A percentile compares a stretch with the other conserved stretches of the same genome.
These are phyloP conservation scores for Neoitamus cyanurus DNA, from an alignment of 2,888 invertebrate genomes.

Conservation along the genomic window DNA sequence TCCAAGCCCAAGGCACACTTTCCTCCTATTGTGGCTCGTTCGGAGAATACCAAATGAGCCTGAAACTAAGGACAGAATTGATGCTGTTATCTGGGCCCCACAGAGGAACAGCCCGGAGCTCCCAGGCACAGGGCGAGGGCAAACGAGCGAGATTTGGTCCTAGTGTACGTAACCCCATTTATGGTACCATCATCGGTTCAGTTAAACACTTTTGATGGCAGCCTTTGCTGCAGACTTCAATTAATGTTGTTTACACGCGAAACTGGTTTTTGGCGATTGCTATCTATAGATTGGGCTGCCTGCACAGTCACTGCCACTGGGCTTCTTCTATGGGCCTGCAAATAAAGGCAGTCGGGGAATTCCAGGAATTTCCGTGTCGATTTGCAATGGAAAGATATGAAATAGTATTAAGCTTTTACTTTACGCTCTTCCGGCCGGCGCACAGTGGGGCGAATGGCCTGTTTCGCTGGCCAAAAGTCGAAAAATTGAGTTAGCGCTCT, in stretches of 20 bases:
- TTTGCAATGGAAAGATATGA: neutral
- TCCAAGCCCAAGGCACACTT: slow-evolving; percentile 7
- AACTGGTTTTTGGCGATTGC: slow-evolving; percentile 18
- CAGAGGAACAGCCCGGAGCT: neutral
- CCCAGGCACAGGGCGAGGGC: neutral
- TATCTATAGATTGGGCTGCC: neutral
- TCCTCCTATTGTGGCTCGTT: slow-evolving; percentile 26
- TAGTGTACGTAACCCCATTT: slow-evolving; percentile 10
- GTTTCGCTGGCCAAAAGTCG: no score
- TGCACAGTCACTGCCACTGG: neutral
- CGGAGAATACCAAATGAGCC: slow-evolving; percentile 28
- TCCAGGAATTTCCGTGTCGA: neutral
- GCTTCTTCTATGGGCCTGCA: neutral
- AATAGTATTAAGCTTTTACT: neutral
- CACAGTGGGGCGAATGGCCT: no score
- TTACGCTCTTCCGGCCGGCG: neutral
- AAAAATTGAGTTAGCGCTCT: no score
- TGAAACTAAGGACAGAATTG: slow-evolving; percentile 16
- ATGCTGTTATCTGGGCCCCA: slow-evolving; percentile 5
- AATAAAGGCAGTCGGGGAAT: neutral
- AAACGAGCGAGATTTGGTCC: slow-evolving; percentile 14
- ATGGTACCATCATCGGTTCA: slow-evolving; percentile 11
- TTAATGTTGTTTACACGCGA: slow-evolving; percentile 29
- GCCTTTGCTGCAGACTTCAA: slow-evolving; percentile 6
- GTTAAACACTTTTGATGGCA: slow-evolving; percentile 12